phyloP scores from a whole-genome alignment of 2,797 vertebrate species.

The Coluber constrictor region DNA sequence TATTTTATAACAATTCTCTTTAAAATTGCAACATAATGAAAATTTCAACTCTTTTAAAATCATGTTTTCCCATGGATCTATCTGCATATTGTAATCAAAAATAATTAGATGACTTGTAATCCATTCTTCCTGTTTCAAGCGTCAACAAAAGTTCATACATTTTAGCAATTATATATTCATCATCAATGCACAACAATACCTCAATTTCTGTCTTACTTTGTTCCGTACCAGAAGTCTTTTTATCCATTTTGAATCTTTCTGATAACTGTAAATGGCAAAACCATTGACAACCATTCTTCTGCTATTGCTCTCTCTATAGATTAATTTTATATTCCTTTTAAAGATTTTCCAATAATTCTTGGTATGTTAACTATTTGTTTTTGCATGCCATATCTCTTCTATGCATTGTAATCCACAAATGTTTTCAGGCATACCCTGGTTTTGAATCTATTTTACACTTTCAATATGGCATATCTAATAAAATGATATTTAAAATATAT shows the following conservation, averaged over 20 bases:
- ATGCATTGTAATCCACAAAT: not conserved
- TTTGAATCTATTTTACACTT: not conserved
- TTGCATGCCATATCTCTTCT: not conserved
- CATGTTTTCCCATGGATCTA: not conserved
- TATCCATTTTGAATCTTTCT: not conserved
- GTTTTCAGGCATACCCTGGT: not conserved
- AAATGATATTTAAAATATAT: not conserved
- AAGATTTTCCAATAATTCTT: not conserved
- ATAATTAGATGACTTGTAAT: not conserved
- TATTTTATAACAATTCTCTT: not conserved
- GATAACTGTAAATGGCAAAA: not conserved
- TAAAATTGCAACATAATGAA: not conserved
- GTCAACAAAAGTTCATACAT: not conserved
- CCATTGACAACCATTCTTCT: not conserved
- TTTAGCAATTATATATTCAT: not conserved
- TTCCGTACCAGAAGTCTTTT: not conserved
- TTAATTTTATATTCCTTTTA: not conserved
- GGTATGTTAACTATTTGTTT: not conserved
- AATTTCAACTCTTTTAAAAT: not conserved
- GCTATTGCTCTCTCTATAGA: not conserved
- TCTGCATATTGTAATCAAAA: not conserved
- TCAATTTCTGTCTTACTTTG: not conserved
- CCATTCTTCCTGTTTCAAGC: not conserved
- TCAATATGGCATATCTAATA: not conserved
- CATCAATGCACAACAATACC: not conserved